phyloP scores from a whole-genome alignment of 1,140 invertebrate species.

The Lineus longissimus region DNA sequence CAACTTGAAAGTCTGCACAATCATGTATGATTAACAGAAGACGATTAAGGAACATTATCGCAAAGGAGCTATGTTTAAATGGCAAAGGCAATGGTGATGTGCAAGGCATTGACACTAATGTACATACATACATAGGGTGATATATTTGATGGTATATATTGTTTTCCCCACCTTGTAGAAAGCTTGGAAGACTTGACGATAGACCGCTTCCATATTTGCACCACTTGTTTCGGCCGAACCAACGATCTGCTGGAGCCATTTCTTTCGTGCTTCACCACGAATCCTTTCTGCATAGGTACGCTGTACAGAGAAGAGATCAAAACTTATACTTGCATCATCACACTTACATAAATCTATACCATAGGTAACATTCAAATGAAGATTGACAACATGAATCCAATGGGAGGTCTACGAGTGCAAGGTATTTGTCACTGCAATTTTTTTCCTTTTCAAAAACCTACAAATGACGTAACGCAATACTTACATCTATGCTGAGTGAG shows the following conservation, averaged over 20 bases:
- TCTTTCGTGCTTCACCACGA: slow-evolving; percentile 51
- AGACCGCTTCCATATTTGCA: slow-evolving; percentile 49
- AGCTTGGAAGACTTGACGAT: slow-evolving; percentile 49
- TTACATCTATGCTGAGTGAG: slow-evolving; percentile 45
- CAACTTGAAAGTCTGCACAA: too few species aligned
- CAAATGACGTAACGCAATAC: too few species aligned
- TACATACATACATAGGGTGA: not conserved
- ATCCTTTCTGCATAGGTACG: slow-evolving; percentile 47
- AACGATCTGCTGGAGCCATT: slow-evolving; percentile 50
- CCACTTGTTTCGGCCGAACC: slow-evolving; percentile 43
- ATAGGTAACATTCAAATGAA: too few species aligned
- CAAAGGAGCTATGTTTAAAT: too few species aligned
- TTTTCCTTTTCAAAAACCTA: too few species aligned
- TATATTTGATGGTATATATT: not conserved
- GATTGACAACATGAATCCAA: not conserved
- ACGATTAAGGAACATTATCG: too few species aligned
- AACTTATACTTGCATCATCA: not conserved
- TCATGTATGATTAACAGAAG: too few species aligned
- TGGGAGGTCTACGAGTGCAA: not conserved
- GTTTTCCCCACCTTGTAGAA: slow-evolving; percentile 44
- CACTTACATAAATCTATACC: not conserved
- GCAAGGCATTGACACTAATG: too few species aligned
- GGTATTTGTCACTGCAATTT: not conserved
- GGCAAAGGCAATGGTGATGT: too few species aligned
- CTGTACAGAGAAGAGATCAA: slow-evolving; percentile 27